phyloP scores from a whole-genome alignment of 2,113 vertebrate species.

The Patagioenas fasciata region DNA sequence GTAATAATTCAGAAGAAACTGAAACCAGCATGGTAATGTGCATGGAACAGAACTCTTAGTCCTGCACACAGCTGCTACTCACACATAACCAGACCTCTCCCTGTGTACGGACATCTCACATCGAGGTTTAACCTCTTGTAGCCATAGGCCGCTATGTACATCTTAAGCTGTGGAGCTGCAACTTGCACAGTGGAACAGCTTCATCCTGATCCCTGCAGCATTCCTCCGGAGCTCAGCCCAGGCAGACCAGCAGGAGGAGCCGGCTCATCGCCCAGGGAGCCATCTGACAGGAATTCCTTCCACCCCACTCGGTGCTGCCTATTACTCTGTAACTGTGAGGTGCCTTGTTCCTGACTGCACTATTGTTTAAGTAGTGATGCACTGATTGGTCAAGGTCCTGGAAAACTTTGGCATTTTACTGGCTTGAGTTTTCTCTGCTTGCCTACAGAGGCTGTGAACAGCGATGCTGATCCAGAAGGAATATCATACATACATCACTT shows the following conservation, averaged over 20 bases:
- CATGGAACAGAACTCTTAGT: not conserved
- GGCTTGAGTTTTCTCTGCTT: not conserved
- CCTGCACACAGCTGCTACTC: fast-evolving
- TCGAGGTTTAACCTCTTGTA: not conserved
- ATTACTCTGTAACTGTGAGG: fast-evolving
- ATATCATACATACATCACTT: fast-evolving
- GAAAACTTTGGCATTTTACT: not conserved
- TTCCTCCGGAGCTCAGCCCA: not conserved
- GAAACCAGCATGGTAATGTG: fast-evolving
- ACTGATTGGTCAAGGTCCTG: too few relatives aligned
- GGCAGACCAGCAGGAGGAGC: not conserved
- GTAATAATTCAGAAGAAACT: not conserved
- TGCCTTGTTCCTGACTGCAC: not conserved
- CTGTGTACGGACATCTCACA: fast-evolving
- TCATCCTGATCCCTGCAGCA: fast-evolving
- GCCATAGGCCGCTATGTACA: fast-evolving
- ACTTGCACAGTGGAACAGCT: fast-evolving
- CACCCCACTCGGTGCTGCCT: fast-evolving
- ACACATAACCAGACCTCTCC: fast-evolving
- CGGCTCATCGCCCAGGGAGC: not conserved
- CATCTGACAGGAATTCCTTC: fast-evolving
- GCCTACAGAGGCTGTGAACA: not conserved
- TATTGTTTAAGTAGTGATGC: not conserved
- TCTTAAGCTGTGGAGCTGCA: not conserved
- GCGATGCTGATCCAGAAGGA: not conserved